phyloP scores from a whole-genome alignment of 2,113 vertebrate species.

The Orientallactaga bullata region DNA sequence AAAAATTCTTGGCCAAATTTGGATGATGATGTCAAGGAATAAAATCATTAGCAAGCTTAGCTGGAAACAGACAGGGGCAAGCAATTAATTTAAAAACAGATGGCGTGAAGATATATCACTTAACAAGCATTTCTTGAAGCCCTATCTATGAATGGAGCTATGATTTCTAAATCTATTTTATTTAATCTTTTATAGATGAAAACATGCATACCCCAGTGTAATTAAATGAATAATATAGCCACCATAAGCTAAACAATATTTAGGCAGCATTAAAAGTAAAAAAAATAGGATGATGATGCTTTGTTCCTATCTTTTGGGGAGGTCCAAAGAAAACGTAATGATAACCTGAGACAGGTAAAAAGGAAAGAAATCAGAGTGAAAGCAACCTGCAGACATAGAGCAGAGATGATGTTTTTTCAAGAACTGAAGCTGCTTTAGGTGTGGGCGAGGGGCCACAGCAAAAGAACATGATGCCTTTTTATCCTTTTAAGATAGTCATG shows the following conservation, averaged over 20 bases:
- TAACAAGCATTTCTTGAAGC: conserved; percentile 2
- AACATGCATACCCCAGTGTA: conserved; percentile 9
- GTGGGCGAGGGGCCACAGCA: fast-evolving
- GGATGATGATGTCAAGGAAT: not conserved
- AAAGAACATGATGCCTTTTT: not conserved
- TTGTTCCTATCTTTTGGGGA: not conserved
- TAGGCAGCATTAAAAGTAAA: not conserved
- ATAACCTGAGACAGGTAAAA: not conserved
- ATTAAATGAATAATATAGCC: conserved; percentile 2
- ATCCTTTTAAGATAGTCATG: not conserved
- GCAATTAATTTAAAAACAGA: not conserved
- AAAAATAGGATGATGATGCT: not conserved
- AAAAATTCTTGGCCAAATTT: conserved; percentile 35
- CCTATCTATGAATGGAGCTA: not conserved
- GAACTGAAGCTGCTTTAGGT: not conserved
- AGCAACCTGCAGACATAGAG: not conserved
- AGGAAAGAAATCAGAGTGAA: not conserved
- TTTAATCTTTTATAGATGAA: conserved; percentile 22
- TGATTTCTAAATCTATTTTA: conserved; percentile 6
- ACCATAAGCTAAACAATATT: not conserved
- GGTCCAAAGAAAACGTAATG: not conserved
- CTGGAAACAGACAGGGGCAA: not conserved
- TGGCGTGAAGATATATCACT: not conserved
- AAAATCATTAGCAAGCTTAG: conserved; percentile 45
- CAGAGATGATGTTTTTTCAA: not conserved